A percentile compares a stretch with the other conserved stretches of the same genome.
Conservation (phyloP, 2,888 invertebrate species). For the Elmis aenea region DNA sequence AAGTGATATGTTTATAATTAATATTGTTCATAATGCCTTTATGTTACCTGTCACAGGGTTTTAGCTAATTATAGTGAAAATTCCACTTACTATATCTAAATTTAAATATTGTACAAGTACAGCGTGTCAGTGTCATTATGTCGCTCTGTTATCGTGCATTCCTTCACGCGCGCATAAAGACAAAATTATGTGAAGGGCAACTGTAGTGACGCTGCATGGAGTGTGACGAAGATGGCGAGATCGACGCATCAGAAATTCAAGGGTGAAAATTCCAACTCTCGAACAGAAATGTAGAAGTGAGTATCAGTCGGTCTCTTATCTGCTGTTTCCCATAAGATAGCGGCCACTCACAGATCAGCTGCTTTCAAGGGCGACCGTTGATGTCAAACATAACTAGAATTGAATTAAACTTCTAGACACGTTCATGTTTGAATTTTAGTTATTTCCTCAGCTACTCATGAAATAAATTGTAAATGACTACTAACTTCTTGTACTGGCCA, state of each 20-base stretch:
- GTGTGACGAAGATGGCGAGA: constrained; percentile 1
- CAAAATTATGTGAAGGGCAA: not conserved
- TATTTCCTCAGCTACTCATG: not conserved
- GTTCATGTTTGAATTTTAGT: constrained; percentile 4
- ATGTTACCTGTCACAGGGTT: too few species aligned
- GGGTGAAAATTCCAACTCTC: not conserved
- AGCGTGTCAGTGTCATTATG: not conserved
- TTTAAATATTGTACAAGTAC: too few species aligned
- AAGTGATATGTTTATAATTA: too few species aligned
- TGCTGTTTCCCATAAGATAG: constrained; percentile 11
- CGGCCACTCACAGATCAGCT: constrained; percentile 12
- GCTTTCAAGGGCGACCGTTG: constrained; percentile 19
- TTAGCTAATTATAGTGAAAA: too few species aligned
- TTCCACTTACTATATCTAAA: too few species aligned
- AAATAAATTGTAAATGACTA: too few species aligned
- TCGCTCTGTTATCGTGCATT: not conserved
- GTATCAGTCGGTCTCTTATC: constrained; percentile 12
- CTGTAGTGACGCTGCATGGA: constrained; percentile 1
- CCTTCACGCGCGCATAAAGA: constrained; percentile 3
- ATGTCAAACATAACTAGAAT: constrained; percentile 5
- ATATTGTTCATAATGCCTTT: too few species aligned
- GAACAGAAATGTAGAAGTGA: constrained; percentile 7
- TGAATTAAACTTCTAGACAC: constrained; percentile 12
- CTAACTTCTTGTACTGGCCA: too few species aligned
- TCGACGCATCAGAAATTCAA: constrained; percentile 3